These are phyloP conservation scores for Petrocephalus microphthalmus DNA, from an alignment of 2,113 vertebrate genomes.

Conservation along the genomic window DNA sequence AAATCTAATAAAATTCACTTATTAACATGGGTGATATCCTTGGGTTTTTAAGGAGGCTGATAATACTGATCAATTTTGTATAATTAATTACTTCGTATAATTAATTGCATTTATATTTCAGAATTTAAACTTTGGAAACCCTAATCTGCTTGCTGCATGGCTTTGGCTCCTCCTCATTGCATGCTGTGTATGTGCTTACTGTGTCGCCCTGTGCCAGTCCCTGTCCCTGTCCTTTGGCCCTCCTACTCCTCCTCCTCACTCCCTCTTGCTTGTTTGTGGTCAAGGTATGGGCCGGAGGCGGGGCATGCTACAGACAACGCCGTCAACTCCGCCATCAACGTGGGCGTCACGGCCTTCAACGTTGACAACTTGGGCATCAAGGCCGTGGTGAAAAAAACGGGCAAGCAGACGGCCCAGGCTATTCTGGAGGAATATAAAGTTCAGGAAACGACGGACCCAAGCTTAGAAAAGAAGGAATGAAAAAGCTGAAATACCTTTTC, in stretches of 20 bases:
- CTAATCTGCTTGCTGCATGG: background rate
- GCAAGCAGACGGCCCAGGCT: slow-evolving; percentile 78
- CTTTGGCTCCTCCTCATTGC: background rate
- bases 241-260: slow-evolving; percentile 12
- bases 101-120: slow-evolving; percentile 2
- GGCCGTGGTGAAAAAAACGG: slow-evolving; percentile 86
- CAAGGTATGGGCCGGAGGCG: slow-evolving; percentile 84
- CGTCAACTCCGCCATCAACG: slow-evolving; percentile 87
- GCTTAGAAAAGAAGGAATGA: slow-evolving; percentile 30
- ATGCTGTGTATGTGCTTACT: background rate
- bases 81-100: no score
- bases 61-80: background rate
- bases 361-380: slow-evolving; percentile 92
- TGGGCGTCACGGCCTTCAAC: slow-evolving; percentile 87
- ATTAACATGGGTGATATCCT: background rate
- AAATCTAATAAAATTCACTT: background rate
- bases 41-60: background rate
- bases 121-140: background rate
- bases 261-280: slow-evolving; percentile 40
- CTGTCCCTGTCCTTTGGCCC: slow-evolving; percentile 11
- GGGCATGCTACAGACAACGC: slow-evolving; percentile 85
- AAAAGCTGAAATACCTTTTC: slow-evolving; percentile 33
- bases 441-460: slow-evolving; percentile 49
- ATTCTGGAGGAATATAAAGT: slow-evolving; percentile 86
- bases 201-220: slow-evolving; percentile 24